Evolutionary conservation across 2,888 invertebrate genomes (phyloP).

Genomic region (Drosophila nigritarsus): DNA sequence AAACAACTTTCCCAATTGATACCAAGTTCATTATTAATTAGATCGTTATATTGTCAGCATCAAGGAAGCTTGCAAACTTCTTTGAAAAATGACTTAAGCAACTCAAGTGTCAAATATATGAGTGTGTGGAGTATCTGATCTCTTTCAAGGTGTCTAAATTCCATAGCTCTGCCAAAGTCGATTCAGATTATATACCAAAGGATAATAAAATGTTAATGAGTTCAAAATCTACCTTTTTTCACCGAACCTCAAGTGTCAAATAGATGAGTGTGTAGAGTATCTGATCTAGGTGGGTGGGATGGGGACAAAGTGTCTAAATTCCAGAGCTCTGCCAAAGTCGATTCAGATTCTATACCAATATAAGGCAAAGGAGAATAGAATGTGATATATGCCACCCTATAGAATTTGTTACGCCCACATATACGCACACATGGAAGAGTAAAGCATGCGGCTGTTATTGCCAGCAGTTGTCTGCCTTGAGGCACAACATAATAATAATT

Average conservation of each 20-base stretch:
- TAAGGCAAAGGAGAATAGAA: constrained; percentile 42
- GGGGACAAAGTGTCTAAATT: no score
- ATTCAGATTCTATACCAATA: constrained; percentile 64
- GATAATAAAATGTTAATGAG: constrained; percentile 53
- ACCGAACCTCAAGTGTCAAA: not conserved
- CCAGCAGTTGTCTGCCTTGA: not conserved
- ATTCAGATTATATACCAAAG: constrained; percentile 53
- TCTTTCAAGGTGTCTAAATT: not conserved
- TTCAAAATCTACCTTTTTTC: constrained; percentile 45
- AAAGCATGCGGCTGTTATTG: constrained; percentile 6
- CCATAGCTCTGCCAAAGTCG: constrained; percentile 18
- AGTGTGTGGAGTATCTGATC: not conserved
- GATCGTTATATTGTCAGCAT: constrained; percentile 17
- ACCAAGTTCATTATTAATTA: constrained; percentile 40
- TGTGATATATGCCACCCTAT: not conserved
- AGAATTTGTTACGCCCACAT: not conserved
- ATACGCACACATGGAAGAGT: not conserved
- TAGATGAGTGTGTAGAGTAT: no score
- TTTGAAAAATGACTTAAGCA: constrained; percentile 24
- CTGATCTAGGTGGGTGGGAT: no score
- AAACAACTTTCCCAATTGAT: constrained; percentile 2
- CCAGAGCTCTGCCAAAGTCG: constrained; percentile 9
- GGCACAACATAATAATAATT: constrained; percentile 40
- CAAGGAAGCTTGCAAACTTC: not conserved
- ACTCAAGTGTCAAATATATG: constrained; percentile 17